These are phyloP conservation scores for Thomomys bottae DNA, from an alignment of 2,113 vertebrate genomes.

Conservation along the genomic window DNA sequence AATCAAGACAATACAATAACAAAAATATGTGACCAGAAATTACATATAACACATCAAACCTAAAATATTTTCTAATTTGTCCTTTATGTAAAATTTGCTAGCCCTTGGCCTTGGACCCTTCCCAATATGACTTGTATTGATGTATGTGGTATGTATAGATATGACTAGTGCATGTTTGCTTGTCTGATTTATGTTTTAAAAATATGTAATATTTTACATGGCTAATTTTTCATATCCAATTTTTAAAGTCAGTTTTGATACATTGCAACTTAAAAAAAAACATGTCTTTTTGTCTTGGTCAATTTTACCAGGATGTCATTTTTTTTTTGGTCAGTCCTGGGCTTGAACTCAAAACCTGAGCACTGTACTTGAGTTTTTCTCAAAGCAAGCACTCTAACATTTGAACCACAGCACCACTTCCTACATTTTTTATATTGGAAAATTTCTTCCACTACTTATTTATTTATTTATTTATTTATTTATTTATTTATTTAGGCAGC, in stretches of 20 bases:
- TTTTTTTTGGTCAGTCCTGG: no score
- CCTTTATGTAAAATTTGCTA: not conserved
- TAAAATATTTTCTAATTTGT: not conserved
- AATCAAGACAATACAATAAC: not conserved
- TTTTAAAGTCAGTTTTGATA: not conserved
- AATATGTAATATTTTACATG: not conserved
- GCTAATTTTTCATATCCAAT: not conserved
- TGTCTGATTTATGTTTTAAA: not conserved
- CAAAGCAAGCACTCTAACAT: not conserved
- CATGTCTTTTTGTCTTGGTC: not conserved
- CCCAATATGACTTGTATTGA: not conserved
- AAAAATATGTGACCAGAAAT: not conserved
- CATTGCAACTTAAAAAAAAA: not conserved
- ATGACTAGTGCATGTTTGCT: not conserved
- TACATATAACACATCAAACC: not conserved
- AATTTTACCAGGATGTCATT: not conserved
- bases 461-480: no score
- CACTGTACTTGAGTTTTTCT: no score
- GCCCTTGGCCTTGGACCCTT: not conserved
- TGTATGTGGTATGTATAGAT: not conserved
- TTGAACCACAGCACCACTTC: no score
- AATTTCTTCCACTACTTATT: not conserved
- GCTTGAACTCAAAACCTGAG: no score
- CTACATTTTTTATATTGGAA: not conserved
- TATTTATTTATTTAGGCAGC: no score